Percentiles rank a stretch among this genome's conserved stretches.
Evolutionary conservation across 2,888 invertebrate genomes (phyloP).

Genomic region (Tetranychus piercei): DNA sequence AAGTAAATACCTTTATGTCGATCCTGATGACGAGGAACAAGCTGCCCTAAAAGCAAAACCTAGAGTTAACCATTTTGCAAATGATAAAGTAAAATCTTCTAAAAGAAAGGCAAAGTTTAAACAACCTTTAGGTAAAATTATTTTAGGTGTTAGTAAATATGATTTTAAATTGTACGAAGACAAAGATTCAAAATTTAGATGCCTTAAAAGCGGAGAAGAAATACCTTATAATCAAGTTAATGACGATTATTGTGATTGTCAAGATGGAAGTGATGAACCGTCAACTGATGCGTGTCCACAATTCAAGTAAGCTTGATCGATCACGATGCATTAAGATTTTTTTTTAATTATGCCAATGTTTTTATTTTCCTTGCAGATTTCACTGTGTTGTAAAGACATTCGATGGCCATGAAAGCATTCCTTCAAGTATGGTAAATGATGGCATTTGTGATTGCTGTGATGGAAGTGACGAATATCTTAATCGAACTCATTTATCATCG

Average conservation of each 20-base stretch:
- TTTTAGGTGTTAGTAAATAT: conserved; percentile 8
- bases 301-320: conserved; percentile 26
- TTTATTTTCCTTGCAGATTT: conserved; percentile 25
- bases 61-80: neutral
- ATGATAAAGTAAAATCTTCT: neutral
- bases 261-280: conserved; percentile 37
- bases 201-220: conserved; percentile 30
- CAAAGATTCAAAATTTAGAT: conserved; percentile 12
- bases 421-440: conserved; percentile 36
- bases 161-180: conserved; percentile 8
- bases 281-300: conserved; percentile 36
- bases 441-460: conserved; percentile 56
- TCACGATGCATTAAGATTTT: neutral
- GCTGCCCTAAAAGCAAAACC: neutral
- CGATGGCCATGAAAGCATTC: conserved; percentile 26
- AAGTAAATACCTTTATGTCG: neutral
- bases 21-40: neutral
- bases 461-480: conserved; percentile 54
- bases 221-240: conserved; percentile 52
- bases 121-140: conserved; percentile 1
- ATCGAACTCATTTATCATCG: neutral
- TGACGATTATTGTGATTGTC: conserved; percentile 84
- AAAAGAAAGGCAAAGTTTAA: neutral
- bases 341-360: neutral
- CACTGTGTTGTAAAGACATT: conserved; percentile 28